Evolutionary conservation across 2,113 vertebrate species (phyloP).

Genomic region (Parotia lawesii): DNA sequence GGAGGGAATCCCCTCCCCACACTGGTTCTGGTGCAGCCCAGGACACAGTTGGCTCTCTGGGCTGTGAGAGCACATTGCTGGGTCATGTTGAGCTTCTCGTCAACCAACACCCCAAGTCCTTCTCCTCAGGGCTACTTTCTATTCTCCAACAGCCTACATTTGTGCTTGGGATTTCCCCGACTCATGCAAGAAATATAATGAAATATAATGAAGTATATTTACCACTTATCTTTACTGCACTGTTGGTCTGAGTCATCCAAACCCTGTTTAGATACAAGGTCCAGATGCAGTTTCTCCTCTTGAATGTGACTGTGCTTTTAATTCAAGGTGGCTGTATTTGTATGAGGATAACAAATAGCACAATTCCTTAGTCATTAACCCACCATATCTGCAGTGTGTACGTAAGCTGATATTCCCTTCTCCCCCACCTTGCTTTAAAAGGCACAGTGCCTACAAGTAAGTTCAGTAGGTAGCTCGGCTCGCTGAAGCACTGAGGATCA

Average conservation of each 20-base stretch:
- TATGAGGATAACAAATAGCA: neutral
- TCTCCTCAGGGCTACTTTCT: neutral
- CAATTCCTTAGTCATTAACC: neutral
- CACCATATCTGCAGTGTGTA: neutral
- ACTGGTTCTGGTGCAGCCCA: neutral
- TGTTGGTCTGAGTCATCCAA: neutral
- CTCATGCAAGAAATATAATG: neutral
- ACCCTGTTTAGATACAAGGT: neutral
- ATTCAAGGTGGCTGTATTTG: neutral
- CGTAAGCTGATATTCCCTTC: neutral
- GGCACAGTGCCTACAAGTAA: neutral
- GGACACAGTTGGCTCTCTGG: neutral
- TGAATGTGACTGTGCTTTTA: neutral
- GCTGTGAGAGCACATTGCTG: neutral
- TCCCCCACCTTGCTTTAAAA: neutral
- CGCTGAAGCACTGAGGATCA: neutral
- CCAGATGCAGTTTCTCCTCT: neutral
- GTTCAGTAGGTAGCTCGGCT: neutral
- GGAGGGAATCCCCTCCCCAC: neutral
- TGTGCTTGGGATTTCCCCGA: rapidly evolving
- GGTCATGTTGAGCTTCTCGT: neutral
- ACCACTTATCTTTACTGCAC: neutral
- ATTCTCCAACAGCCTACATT: neutral
- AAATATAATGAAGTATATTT: neutral
- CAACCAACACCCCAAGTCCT: neutral